Percentiles rank a stretch among this genome's conserved stretches.
Evolutionary conservation across 2,113 vertebrate species (phyloP).

Genomic region (Carettochelys insculpta): DNA sequence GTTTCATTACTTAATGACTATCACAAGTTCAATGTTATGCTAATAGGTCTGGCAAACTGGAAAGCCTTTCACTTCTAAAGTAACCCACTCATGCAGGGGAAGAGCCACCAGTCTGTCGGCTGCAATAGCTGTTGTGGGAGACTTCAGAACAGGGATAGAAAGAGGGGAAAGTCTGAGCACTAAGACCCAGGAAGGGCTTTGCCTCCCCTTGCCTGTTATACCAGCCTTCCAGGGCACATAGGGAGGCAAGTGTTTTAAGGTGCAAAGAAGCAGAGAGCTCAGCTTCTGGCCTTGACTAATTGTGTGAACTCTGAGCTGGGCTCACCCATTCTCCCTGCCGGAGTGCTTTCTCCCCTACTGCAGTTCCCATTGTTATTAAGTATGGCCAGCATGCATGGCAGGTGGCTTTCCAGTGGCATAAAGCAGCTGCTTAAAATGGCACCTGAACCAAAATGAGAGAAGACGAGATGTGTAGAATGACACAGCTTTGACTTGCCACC

Average conservation of each 20-base stretch:
- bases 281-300: background rate
- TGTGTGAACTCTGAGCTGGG: background rate
- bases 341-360: background rate
- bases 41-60: no score
- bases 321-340: background rate
- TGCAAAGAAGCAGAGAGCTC: background rate
- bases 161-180: no score
- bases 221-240: no score
- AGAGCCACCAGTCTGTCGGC: no score
- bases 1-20: no score
- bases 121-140: no score
- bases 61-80: no score
- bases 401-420: background rate
- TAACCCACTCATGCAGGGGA: no score
- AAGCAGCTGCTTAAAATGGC: background rate
- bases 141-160: no score
- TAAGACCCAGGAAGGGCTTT: no score
- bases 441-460: background rate
- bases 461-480: background rate
- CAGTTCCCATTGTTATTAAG: background rate
- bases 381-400: background rate
- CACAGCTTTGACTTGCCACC: background rate
- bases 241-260: background rate
- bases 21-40: no score
- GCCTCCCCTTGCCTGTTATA: no score